A percentile compares a stretch with the other conserved stretches of the same genome.
Evolutionary conservation across 1,140 invertebrate species (phyloP).

Genomic region (Brachionus rotundiformis): DNA sequence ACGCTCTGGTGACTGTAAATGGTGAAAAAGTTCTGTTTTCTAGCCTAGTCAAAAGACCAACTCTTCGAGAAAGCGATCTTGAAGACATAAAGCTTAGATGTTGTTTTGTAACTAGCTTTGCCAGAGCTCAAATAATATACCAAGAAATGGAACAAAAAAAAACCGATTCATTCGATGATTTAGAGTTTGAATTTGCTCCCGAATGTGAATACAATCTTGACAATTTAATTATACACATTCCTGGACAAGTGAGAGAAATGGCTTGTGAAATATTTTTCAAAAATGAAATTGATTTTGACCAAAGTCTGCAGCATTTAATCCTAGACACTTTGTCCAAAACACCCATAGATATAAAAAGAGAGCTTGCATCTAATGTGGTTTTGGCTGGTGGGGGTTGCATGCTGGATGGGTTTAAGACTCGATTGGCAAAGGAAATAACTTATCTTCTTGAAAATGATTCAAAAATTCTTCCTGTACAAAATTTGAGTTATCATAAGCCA

Average conservation of each 20-base stretch:
- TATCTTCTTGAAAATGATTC: constrained; percentile 68
- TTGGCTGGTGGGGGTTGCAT: constrained; percentile 81
- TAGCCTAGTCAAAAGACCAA: no score
- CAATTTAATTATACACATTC: constrained; percentile 7
- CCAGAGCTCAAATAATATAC: constrained; percentile 70
- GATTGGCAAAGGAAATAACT: constrained; percentile 75
- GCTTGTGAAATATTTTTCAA: constrained; percentile 81
- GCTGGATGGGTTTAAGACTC: constrained; percentile 75
- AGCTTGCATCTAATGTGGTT: constrained; percentile 78
- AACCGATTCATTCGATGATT: constrained; percentile 35
- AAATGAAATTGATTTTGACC: constrained; percentile 74
- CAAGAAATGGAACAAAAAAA: constrained; percentile 53
- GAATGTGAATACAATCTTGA: not conserved
- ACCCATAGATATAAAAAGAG: constrained; percentile 74
- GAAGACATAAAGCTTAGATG: constrained; percentile 69
- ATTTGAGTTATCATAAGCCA: constrained; percentile 76
- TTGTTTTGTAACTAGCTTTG: constrained; percentile 79
- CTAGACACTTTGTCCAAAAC: constrained; percentile 78
- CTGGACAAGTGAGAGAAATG: constrained; percentile 69
- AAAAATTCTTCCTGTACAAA: constrained; percentile 69
- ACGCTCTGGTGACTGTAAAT: not conserved
- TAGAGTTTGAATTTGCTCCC: not conserved
- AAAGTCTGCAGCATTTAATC: constrained; percentile 80
- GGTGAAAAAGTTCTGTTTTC: not conserved
- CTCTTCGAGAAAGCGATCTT: constrained; percentile 60